Conservation (phyloP, 2,888 invertebrate genomes). For the Idaea straminata region DNA sequence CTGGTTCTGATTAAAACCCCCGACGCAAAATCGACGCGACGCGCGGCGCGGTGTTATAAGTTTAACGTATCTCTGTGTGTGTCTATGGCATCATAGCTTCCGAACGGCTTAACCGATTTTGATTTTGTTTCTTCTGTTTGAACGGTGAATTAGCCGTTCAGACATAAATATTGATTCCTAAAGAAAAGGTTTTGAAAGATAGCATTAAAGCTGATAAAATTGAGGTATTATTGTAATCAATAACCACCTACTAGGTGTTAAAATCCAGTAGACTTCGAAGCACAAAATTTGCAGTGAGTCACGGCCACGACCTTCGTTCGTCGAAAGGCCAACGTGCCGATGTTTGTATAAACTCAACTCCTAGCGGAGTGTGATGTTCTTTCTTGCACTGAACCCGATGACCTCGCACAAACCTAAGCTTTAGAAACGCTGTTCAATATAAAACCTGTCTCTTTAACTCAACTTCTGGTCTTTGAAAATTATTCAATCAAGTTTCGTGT, state of each 20-base stretch:
- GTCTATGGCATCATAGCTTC: too few relatives aligned
- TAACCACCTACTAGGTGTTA: background rate
- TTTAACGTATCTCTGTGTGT: too few relatives aligned
- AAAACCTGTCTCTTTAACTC: slow-evolving; percentile 1
- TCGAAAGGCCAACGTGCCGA: slow-evolving; percentile 61
- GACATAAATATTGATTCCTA: too few relatives aligned
- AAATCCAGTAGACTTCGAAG: background rate
- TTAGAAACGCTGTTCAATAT: slow-evolving; percentile 7
- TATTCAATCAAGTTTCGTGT: slow-evolving; percentile 1
- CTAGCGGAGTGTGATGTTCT: slow-evolving; percentile 8
- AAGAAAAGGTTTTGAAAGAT: too few relatives aligned
- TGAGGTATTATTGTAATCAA: too few relatives aligned
- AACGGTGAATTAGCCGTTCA: too few relatives aligned
- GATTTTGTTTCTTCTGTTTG: too few relatives aligned
- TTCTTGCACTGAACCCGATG: slow-evolving; percentile 38
- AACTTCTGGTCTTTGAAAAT: background rate
- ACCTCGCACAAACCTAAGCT: slow-evolving; percentile 42
- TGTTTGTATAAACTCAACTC: slow-evolving; percentile 44
- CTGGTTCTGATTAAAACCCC: too few relatives aligned
- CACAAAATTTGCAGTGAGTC: slow-evolving; percentile 31
- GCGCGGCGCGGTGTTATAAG: too few relatives aligned
- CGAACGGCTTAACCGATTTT: too few relatives aligned
- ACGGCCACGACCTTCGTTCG: slow-evolving; percentile 44
- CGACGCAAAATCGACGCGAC: too few relatives aligned
- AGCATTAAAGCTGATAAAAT: too few relatives aligned